These are phyloP conservation scores for Nomada fucata DNA, from an alignment of 2,888 invertebrate species.

Conservation along the genomic window DNA sequence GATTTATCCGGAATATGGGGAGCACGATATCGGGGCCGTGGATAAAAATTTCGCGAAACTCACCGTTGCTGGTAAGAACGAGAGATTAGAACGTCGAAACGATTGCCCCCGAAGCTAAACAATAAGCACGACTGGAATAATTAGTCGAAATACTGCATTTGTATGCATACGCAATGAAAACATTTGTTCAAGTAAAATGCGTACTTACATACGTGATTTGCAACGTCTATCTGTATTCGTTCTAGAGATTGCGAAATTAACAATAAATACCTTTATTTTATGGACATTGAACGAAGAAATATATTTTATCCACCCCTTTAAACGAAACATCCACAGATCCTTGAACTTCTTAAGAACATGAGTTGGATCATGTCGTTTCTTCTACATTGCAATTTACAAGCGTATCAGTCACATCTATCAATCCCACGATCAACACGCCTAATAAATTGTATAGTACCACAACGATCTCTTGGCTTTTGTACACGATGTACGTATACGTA, in stretches of 20 bases:
- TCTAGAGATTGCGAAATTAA: no score
- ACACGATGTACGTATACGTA: conserved; percentile 2
- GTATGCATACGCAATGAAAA: neutral
- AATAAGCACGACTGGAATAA: neutral
- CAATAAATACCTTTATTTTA: neutral
- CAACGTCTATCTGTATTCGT: neutral
- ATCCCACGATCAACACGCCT: no score
- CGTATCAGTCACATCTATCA: no score
- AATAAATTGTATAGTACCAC: no score
- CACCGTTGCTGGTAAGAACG: neutral
- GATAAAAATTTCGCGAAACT: conserved; percentile 21
- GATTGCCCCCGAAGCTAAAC: no score
- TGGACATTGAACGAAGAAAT: neutral
- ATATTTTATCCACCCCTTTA: neutral
- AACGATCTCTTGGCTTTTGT: neutral
- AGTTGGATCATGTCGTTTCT: neutral
- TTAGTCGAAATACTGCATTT: conserved; percentile 23
- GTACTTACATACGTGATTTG: neutral
- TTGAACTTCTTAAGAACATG: no score
- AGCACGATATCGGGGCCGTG: conserved; percentile 23
- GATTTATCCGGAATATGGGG: conserved; percentile 9
- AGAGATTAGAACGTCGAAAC: neutral
- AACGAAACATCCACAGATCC: no score
- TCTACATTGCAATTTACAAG: no score
- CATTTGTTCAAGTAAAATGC: no score